Base-by-base conservation (phyloP, 2,888 invertebrate genomes). In the Noctua pronuba region DNA sequence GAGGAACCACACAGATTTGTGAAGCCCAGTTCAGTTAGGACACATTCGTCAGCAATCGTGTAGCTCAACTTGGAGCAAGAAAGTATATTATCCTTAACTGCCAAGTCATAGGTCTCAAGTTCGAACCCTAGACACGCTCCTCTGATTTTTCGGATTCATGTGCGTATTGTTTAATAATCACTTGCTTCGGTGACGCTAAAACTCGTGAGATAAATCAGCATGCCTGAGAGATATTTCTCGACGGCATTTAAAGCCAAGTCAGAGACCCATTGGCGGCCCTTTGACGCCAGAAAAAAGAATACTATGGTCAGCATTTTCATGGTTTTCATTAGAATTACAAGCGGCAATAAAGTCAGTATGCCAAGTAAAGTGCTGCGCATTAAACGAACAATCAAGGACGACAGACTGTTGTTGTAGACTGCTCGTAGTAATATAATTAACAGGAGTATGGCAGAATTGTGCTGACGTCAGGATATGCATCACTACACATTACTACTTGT, bases 391-490 rank as follows among this genome's bases (percentile, higher is more conserved):
- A 83, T 73, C 88, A 86, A 86, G 83, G 88, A 71, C 79, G n/a
- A 3, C 35, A 21, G 7, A 31, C 31, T 75, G 44, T 69, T 80
- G 79, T 58, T 80, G 79, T 52, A n/a, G 78, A 31, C 41, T 65
- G n/a, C 68, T 79, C 28, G 6, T 73, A 69, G 79, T 85, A 86
- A 87, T 85, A 71, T 86, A 83, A 86, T 88, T 86, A 86, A 74
- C 88, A 73, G 77, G 24, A 64, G 65, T 28, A 52, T 79, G 83
- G 66, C 58, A 79, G 77, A 75, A 66, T 52, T 73, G 78, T 38
- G 75, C 18, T 73, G 65, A 67, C 71, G 72, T 67, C 73, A 85
- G 1, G 16, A 52, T 35, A 38, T 67, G 81, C 62, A 71, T 75
- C 67, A 80, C 31, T 58, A 58, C 46, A 46, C 60, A 55, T 62